Percentiles rank a stretch among this genome's conserved stretches.
Conservation (phyloP, 1,140 invertebrate genomes). For the Pinna nobilis region DNA sequence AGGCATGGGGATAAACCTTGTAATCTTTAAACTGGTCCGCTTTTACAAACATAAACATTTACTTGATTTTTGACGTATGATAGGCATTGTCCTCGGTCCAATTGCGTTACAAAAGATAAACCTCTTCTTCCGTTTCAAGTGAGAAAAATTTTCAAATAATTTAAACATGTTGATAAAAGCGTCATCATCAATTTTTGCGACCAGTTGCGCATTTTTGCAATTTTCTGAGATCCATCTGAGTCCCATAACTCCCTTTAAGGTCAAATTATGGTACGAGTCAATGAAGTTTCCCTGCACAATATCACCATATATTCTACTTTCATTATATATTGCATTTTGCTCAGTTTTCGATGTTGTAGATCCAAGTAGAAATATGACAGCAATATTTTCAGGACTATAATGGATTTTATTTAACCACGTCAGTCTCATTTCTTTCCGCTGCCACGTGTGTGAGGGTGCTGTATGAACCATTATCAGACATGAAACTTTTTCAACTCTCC, state of each 20-base stretch:
- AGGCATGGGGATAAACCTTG: constrained; percentile 45
- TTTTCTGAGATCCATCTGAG: constrained; percentile 86
- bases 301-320: constrained; percentile 54
- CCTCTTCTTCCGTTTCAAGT: constrained; percentile 29
- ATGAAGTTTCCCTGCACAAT: constrained; percentile 68
- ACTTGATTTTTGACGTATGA: constrained; percentile 43
- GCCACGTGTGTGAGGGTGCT: constrained; percentile 57
- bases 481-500: constrained; percentile 44
- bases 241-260: constrained; percentile 83
- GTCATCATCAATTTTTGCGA: constrained; percentile 78
- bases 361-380: constrained; percentile 82
- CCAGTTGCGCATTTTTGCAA: constrained; percentile 77
- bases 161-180: constrained; percentile 74
- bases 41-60: constrained; percentile 56
- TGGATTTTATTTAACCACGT: constrained; percentile 66
- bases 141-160: constrained; percentile 52
- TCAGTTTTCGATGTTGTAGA: constrained; percentile 70
- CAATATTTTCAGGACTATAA: constrained; percentile 43
- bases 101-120: constrained; percentile 49
- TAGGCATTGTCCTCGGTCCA: constrained; percentile 45
- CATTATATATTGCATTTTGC: constrained; percentile 49
- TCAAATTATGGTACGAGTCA: constrained; percentile 69
- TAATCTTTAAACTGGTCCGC: constrained; percentile 38
- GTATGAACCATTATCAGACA: constrained; percentile 65
- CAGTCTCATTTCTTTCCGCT: constrained; percentile 57